Percentiles rank a stretch among this genome's conserved stretches.
phyloP scores from a whole-genome alignment of 2,113 vertebrate species.

The Peromyscus leucopus region DNA sequence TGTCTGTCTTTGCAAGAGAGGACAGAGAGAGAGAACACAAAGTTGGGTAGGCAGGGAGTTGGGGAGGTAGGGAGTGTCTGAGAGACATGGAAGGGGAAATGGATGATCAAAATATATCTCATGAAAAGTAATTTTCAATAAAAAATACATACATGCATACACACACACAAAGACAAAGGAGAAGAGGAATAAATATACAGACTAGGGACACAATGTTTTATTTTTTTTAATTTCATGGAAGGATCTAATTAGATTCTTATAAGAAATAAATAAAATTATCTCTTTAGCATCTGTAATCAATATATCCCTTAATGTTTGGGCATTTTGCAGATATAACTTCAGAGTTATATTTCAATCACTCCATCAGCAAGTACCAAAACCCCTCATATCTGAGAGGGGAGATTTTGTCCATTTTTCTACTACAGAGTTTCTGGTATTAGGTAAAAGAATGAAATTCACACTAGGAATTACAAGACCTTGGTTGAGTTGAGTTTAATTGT shows the following conservation, averaged over 20 bases:
- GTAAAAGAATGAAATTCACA: not conserved
- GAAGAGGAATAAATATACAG: not conserved
- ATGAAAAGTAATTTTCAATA: not conserved
- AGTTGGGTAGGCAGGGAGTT: not conserved
- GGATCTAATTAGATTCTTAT: not conserved
- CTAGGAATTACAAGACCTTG: not conserved
- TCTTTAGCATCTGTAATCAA: not conserved
- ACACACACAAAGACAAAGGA: not conserved
- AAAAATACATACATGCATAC: not conserved
- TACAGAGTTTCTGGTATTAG: not conserved
- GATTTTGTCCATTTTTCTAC: not conserved
- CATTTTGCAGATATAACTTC: not conserved
- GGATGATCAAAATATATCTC: not conserved
- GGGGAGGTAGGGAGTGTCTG: not conserved
- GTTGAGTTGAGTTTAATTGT: not conserved
- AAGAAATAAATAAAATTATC: not conserved
- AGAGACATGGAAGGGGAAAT: not conserved
- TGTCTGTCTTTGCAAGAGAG: not conserved
- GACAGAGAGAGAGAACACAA: not conserved
- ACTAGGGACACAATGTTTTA: not conserved
- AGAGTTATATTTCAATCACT: not conserved
- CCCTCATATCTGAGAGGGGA: not conserved
- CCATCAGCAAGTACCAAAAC: not conserved
- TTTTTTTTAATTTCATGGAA: constrained; percentile 1
- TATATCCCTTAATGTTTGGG: not conserved